Evolutionary conservation across 2,888 invertebrate genomes (phyloP), one percentile per base, ranked within the genome.

Genomic region (Spodoptera littoralis): DNA sequence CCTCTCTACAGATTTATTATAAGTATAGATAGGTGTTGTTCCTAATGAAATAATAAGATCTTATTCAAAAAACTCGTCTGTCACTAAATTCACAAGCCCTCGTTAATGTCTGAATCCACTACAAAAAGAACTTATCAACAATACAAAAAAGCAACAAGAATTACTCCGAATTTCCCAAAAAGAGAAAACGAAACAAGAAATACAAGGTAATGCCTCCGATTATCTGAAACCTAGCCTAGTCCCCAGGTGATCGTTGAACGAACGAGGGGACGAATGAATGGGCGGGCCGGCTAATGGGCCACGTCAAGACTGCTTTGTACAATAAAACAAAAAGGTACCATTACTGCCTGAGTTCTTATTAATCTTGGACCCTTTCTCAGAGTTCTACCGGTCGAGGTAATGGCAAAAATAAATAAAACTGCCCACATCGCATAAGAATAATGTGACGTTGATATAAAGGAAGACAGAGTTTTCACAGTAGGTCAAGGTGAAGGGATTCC

Each of bases 191-290:
- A 72, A 73, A 75, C 73, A 83, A 81, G 76, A 79, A 84, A 84
- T 43, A 70, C 80, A 81, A 69, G 84, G 83, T 86, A 87, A 87
- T 85, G 76, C 82, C 74, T 72, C 79, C 86, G 86, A 91, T 91
- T 89, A 88, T 84, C 85, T 84, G 79, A 84, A 87, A 83, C 84
- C 83, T 79, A 79, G 78, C 79, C 77, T 65, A 73, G 87, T 92
- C 92, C 91, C 92, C 88, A 91, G 92, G 90, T 92, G 91, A 89
- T 88, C 90, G 88, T 91, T 86, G 86, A 84, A 80, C 83, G 86
- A 88, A 89, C 85, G 87, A 88, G 77, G 81, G 88, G 86, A 88
- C 81, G 88, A 84, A 87, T 87, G 88, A 88, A 87, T 85, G 88
- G 90, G 85, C 84, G 87, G 85, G 82, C 76, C 80, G 79, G 80